Percentiles rank a stretch among this genome's conserved stretches.
phyloP scores from a whole-genome alignment of 2,113 vertebrate genomes.

The Solenodon paradoxus region DNA sequence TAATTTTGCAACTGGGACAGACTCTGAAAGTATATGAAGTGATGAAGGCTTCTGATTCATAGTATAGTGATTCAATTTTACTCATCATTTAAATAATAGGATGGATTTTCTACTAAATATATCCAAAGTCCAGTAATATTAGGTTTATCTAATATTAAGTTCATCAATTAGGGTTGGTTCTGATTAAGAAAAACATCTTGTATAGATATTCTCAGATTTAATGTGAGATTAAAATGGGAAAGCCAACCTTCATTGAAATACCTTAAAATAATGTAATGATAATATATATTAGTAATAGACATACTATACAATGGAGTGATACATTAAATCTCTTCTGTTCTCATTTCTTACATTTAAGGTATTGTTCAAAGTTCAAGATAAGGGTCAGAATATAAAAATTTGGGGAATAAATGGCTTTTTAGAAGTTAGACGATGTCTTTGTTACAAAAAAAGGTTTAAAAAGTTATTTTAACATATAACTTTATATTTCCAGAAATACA shows the following conservation, averaged over 20 bases:
- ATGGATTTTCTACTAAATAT: background rate
- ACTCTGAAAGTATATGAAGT: slow-evolving; percentile 24
- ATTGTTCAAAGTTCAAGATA: background rate
- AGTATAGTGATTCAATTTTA: background rate
- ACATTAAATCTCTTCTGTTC: background rate
- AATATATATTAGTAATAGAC: background rate
- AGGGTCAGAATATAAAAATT: background rate
- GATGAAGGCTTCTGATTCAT: slow-evolving; percentile 36
- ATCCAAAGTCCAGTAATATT: background rate
- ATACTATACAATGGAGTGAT: background rate
- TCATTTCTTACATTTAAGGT: background rate
- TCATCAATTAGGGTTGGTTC: background rate
- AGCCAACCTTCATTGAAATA: background rate
- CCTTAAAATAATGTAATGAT: background rate
- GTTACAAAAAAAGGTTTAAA: background rate
- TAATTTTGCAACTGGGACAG: slow-evolving; percentile 56
- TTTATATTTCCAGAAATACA: background rate
- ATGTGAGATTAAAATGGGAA: background rate
- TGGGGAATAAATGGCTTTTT: background rate
- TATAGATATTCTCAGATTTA: background rate
- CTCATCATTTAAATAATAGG: slow-evolving; percentile 31
- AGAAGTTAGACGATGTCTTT: background rate
- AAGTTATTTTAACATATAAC: slow-evolving; percentile 3
- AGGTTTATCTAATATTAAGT: background rate
- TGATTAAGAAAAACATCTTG: background rate